These are phyloP conservation scores for Carpatolechia fugitivella DNA, from an alignment of 2,888 invertebrate species.

Conservation along the genomic window DNA sequence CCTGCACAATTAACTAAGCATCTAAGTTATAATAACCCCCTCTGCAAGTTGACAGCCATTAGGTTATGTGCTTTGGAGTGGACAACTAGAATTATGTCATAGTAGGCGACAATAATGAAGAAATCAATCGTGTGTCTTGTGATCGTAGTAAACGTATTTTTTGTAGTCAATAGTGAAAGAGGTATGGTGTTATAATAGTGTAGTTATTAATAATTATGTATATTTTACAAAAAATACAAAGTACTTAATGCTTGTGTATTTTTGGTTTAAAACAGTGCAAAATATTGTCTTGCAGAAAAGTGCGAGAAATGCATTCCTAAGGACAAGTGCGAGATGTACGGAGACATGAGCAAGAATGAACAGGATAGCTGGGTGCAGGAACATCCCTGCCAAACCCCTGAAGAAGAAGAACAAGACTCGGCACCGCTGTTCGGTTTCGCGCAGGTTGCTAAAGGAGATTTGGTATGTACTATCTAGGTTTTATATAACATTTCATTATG, in stretches of 20 bases:
- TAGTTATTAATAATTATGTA: too few relatives aligned
- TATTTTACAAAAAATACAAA: too few relatives aligned
- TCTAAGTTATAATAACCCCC: conserved; percentile 33
- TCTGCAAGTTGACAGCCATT: conserved; percentile 23
- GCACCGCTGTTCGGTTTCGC: conserved; percentile 36
- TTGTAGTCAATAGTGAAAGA: not conserved
- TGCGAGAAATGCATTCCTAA: conserved; percentile 49
- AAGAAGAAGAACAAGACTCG: conserved; percentile 24
- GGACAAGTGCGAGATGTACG: conserved; percentile 44
- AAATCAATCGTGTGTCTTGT: not conserved
- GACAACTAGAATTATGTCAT: not conserved
- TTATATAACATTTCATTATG: not conserved
- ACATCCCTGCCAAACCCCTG: conserved; percentile 37
- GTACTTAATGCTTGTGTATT: not conserved
- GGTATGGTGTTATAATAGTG: not conserved
- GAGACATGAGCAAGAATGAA: conserved; percentile 40
- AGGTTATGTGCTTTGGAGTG: conserved; percentile 17
- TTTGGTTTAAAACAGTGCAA: too few relatives aligned
- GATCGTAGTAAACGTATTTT: not conserved
- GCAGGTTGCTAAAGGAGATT: conserved; percentile 40
- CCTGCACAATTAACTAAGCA: conserved; percentile 42
- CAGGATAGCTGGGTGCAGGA: conserved; percentile 43
- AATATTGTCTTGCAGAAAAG: conserved; percentile 34
- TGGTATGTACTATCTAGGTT: conserved; percentile 41
- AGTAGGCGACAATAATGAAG: not conserved